Evolutionary conservation across 2,113 vertebrate genomes (phyloP), one percentile per base, ranked within the genome.

Genomic region (Proteles cristata): DNA sequence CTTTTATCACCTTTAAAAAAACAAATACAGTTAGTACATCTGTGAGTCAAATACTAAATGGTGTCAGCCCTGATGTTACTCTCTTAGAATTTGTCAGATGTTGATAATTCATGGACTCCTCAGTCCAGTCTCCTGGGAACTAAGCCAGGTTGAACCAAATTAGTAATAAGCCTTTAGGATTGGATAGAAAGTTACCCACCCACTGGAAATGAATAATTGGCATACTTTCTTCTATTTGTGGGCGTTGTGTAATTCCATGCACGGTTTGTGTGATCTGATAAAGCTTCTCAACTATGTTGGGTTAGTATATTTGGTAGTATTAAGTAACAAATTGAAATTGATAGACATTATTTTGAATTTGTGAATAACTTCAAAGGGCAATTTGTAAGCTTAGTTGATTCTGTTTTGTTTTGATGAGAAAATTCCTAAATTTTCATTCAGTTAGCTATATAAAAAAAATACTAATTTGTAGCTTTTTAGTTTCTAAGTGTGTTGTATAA

Each of bases 1-100:
- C 74, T 81, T 93, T 93, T 50, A 79, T 65, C 12, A 82, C 90
- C 19, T 93, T 95, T 68, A 83, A 95, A 88, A 88, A 92, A 74
- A 95, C 55, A 95, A 92, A 80, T 83, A 25, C 39, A 76, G 2
- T 80, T 96, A 82, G 33, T 84, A 43, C 26, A 65, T 96, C 23
- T 21, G 1, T 92, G n/a, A 88, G 33, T 85, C 80, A 82, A 69
- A 23, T 83, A 93, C 26, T 94, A 76, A 74, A 39, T 93, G 43
- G 88, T 73, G 17, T 84, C 74, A 93, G 35, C 85, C 66, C 58
- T 65, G 39, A 33, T 73, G 45, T 53, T 87, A 39, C 48, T 83
- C 26, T 82, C 63, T 53, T 33, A 87, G 69, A 96, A 89, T 71
- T 88, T 93, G 35, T 87, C 61, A 91, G 65, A 25, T 43, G 39